Conservation (phyloP, 2,797 vertebrate genomes). For the Pseudopleuronectes americanus region DNA sequence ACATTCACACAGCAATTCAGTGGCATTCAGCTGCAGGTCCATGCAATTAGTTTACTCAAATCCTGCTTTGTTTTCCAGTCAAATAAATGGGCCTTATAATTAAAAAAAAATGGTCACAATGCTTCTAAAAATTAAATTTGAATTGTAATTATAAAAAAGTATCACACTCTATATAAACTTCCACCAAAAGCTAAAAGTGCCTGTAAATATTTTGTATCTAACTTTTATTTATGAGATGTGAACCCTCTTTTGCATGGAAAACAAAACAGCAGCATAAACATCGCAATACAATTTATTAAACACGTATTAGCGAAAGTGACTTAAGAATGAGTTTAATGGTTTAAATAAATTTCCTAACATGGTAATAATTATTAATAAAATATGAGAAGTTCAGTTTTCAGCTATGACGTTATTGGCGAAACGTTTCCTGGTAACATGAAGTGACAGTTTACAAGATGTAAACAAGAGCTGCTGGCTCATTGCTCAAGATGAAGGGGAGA, state of each 20-base stretch:
- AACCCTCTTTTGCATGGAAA: background rate
- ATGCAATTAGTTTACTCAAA: background rate
- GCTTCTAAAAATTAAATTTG: background rate
- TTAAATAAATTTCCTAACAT: no score
- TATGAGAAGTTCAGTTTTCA: background rate
- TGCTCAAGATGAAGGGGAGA: no score
- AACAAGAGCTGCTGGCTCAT: slow-evolving; percentile 3
- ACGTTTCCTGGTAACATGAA: no score
- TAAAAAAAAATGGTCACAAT: background rate
- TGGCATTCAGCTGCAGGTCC: background rate
- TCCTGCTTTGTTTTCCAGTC: background rate
- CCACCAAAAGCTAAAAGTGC: background rate
- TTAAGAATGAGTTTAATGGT: no score
- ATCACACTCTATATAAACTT: background rate
- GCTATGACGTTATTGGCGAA: background rate
- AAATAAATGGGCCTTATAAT: no score
- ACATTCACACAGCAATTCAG: no score
- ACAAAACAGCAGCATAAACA: background rate
- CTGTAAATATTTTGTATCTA: background rate
- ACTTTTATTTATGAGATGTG: background rate
- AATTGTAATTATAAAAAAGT: background rate
- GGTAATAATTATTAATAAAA: background rate
- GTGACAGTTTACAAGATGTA: slow-evolving; percentile 14
- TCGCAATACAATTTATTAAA: background rate
- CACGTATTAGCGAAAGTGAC: background rate